These are phyloP conservation scores for Drosophila ochracea DNA, from an alignment of 2,888 invertebrate species.

Conservation along the genomic window DNA sequence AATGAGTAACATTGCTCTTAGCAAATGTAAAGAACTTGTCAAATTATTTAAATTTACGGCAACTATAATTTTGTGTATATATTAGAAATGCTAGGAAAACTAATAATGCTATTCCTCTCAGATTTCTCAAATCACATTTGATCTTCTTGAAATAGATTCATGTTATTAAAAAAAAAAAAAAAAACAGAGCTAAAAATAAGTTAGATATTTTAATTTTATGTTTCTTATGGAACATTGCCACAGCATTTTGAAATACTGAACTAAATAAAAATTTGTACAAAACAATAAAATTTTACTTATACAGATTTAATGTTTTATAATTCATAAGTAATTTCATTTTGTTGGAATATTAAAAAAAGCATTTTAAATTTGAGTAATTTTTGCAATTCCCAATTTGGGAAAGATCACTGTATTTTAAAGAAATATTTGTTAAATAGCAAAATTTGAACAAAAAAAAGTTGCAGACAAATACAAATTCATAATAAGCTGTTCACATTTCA, in stretches of 20 bases:
- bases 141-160: not conserved
- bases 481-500: constrained; percentile 30
- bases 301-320: not conserved
- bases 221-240: not conserved
- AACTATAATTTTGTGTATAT: not conserved
- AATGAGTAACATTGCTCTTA: not conserved
- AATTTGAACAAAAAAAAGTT: not conserved
- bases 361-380: not conserved
- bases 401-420: not conserved
- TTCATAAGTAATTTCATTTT: not conserved
- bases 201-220: not conserved
- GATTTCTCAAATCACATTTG: not conserved
- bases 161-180: not conserved
- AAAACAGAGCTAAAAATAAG: not conserved
- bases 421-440: not conserved
- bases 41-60: not conserved
- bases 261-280: not conserved
- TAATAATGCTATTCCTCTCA: no score
- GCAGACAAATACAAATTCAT: not conserved
- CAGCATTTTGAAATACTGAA: not conserved
- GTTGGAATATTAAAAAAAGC: not conserved
- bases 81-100: not conserved
- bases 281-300: not conserved
- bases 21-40: not conserved
- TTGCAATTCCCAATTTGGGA: not conserved